Base-by-base conservation (phyloP, 2,888 invertebrate species). In the Gisinianus flammeolus region DNA sequence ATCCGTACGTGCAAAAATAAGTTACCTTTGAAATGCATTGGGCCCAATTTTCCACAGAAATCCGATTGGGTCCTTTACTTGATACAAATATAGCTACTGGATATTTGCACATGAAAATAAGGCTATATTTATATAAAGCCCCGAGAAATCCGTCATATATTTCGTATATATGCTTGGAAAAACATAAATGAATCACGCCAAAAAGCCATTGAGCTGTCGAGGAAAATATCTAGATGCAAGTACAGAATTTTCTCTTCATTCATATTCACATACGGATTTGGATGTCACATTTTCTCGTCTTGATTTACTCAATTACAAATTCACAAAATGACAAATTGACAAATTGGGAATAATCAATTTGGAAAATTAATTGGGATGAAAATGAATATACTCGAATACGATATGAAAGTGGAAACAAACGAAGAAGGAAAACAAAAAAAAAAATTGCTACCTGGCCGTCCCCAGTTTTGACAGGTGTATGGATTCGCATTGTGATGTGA, bases 401-500 rank as follows among this genome's bases (percentile, higher is more conserved):
- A 22, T 24, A 22, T 24, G n/a, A 44, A n/a, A 35, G 22, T 2
- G 16, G 28, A 56, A 12, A 24, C 26, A 54, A 52, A 6, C 1
- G 31, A 66, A 22, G 5, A 10, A 67, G 8, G 68, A 31, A 22
- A n/a, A 31, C 16, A 8, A 31, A 33, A 44, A 22, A 1, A 19
- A n/a, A 30, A 22, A 22, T 5, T 67, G 24, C 16, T 62, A 77
- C 77, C 77, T 77, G 77, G 8, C 71, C 77, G 66, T 77, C 71
- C 16, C 24, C 72, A 64, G 56, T 77, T 24, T 78, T 70, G n/a
- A 78, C 30, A 2, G 77, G 79, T 35, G 77, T 76, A 31, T 76
- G 76, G 12, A 76, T 69, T 52, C 72, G 69, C 58, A 80, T 64
- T 22, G 77, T 73, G 44, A 80, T 77, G 28, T 80, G 79, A 35